Base-by-base conservation (phyloP, 2,797 vertebrate genomes). In the Chromis chromis region DNA sequence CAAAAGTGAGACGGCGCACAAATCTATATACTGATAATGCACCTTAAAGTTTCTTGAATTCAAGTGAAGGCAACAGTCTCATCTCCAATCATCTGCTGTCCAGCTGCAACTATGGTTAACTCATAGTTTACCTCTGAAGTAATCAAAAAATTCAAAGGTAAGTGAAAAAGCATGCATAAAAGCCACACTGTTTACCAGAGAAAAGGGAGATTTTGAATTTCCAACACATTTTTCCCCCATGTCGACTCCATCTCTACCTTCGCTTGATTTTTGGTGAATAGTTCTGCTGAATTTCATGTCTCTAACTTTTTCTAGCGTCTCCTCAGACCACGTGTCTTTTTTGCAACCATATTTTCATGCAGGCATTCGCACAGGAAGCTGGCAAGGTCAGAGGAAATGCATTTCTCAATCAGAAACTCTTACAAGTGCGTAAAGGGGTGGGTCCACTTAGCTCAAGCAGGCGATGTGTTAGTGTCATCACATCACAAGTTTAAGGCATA, bases 401-500 rank as follows among this genome's bases (percentile, higher is more conserved):
- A 66, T 95, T 92, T 93, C 93, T 89, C 91, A 94, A 94, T 89
- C 82, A 56, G 22, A 76, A 76, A 90, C 65, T 87, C 92, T 91
- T 82, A 65, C 48, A 71, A 52, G 62, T 88, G 74, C 78, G 90
- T 86, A 90, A 83, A 82, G 2, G 42, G 74, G 28, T 54, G 80
- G 58, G 50, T 53, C 71, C 39, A 4, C 31, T 42, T 21, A 21
- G 64, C 21, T 50, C 3, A 74, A 75, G 53, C 9, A 56, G 62
- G 70, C 21, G 13, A 75, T 53, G 16, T 33, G 58, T 71, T 60
- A 48, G 4, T 40, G 57, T 70, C 53, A 80, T 61, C 14, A 44
- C 65, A 27, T n/a, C 49, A 11, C 28, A 64, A 46, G 19, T 21
- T 44, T 4, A 19, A 55, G 39, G 14, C 36, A 40, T 22, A 0